These are phyloP conservation scores for Hypotaenidia philippensis DNA, from an alignment of 2,797 vertebrate genomes.

Conservation along the genomic window DNA sequence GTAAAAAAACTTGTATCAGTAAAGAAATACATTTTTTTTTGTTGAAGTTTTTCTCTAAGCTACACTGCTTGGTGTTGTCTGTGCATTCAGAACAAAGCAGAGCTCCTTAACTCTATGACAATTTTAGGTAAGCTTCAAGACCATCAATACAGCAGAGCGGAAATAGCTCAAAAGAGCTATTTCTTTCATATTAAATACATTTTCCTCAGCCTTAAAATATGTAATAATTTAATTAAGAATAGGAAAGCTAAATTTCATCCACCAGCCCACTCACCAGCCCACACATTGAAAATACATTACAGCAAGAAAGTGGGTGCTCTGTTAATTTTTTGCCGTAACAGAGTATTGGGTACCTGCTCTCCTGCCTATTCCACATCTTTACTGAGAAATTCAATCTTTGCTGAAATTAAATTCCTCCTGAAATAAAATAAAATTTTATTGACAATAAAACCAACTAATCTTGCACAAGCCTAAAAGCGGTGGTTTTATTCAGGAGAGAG, in stretches of 20 bases:
- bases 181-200: neutral
- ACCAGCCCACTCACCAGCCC: neutral
- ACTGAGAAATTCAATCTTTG: neutral
- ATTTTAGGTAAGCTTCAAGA: neutral
- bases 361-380: neutral
- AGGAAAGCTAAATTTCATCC: neutral
- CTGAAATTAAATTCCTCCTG: neutral
- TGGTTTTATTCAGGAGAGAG: neutral
- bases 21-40: neutral
- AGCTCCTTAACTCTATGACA: neutral
- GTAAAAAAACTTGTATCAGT: fast-evolving
- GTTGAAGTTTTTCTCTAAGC: neutral
- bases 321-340: slow-evolving; percentile 5
- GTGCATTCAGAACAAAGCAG: neutral
- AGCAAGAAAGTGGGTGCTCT: neutral
- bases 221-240: slow-evolving; percentile 37
- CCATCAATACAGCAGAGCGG: neutral
- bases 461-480: neutral
- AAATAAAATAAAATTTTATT: slow-evolving; percentile 21
- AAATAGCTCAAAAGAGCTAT: neutral
- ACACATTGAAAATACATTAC: neutral
- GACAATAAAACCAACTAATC: neutral
- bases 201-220: neutral
- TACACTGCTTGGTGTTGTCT: neutral
- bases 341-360: neutral